Evolutionary conservation across 2,888 invertebrate species (phyloP).

Genomic region (Lobophora halterata): DNA sequence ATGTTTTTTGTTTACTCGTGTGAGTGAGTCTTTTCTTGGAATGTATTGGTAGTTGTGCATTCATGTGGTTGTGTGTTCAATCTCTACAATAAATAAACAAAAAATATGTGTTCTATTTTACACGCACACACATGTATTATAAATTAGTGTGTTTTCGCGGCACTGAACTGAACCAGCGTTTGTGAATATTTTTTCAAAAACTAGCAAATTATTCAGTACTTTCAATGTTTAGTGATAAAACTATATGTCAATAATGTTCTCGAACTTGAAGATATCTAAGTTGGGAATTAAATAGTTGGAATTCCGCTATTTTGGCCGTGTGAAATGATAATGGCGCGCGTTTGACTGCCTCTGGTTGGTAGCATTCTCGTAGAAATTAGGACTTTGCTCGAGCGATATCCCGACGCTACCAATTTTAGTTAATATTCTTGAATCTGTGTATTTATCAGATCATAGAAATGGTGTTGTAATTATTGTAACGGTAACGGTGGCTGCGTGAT

Average conservation of each 20-base stretch:
- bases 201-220: slow-evolving; percentile 6
- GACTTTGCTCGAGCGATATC: slow-evolving; percentile 58
- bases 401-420: slow-evolving; percentile 47
- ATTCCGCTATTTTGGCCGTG: slow-evolving; percentile 31
- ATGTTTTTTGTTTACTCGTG: no score
- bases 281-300: slow-evolving; percentile 27
- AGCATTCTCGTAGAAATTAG: slow-evolving; percentile 65
- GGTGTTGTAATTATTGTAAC: slow-evolving; percentile 33
- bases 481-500: slow-evolving; percentile 43
- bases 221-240: slow-evolving; percentile 34
- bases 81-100: no score
- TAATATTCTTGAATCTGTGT: slow-evolving; percentile 52
- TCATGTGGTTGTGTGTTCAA: slow-evolving; percentile 28
- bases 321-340: slow-evolving; percentile 70
- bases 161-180: slow-evolving; percentile 50
- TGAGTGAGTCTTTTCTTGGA: no score
- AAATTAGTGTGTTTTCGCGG: slow-evolving; percentile 69
- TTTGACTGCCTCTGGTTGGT: slow-evolving; percentile 56
- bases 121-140: slow-evolving; percentile 42
- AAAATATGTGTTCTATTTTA: slow-evolving; percentile 29
- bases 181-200: slow-evolving; percentile 37
- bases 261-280: slow-evolving; percentile 26
- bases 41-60: no score
- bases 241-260: slow-evolving; percentile 34
- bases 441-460: slow-evolving; percentile 37